These are phyloP conservation scores for Sphaerodactylus townsendi DNA, from an alignment of 2,113 vertebrate genomes.

Conservation along the genomic window DNA sequence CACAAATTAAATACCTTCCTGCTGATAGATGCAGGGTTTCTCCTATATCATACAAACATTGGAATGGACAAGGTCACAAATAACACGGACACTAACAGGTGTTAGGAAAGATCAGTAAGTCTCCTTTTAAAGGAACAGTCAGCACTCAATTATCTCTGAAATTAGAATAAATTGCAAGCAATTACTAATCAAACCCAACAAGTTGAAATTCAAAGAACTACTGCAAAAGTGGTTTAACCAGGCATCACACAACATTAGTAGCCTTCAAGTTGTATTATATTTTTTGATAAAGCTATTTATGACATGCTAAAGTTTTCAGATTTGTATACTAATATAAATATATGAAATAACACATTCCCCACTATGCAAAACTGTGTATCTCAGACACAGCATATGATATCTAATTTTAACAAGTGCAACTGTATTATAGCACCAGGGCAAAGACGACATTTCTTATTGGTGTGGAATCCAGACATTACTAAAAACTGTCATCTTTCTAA, in stretches of 20 bases:
- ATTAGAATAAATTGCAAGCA: too few relatives aligned
- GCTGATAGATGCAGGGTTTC: background rate
- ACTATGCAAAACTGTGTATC: background rate
- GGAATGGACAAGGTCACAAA: background rate
- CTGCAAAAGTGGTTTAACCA: background rate
- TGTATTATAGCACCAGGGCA: background rate
- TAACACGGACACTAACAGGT: background rate
- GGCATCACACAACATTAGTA: background rate
- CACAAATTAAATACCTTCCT: background rate
- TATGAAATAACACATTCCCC: background rate
- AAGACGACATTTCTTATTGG: background rate
- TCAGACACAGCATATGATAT: too few relatives aligned
- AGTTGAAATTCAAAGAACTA: background rate
- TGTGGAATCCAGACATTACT: background rate
- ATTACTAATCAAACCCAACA: too few relatives aligned
- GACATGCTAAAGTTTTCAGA: background rate
- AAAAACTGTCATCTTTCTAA: background rate
- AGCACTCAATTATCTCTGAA: background rate
- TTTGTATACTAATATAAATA: background rate
- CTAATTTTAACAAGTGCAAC: too few relatives aligned
- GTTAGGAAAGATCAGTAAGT: background rate
- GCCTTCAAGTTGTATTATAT: background rate
- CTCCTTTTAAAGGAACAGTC: background rate
- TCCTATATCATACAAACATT: background rate
- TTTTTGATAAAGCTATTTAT: background rate